Percentiles rank a stretch among this genome's conserved stretches.
Conservation (phyloP, 2,797 vertebrate genomes). For the Enteromius trimaculatus region DNA sequence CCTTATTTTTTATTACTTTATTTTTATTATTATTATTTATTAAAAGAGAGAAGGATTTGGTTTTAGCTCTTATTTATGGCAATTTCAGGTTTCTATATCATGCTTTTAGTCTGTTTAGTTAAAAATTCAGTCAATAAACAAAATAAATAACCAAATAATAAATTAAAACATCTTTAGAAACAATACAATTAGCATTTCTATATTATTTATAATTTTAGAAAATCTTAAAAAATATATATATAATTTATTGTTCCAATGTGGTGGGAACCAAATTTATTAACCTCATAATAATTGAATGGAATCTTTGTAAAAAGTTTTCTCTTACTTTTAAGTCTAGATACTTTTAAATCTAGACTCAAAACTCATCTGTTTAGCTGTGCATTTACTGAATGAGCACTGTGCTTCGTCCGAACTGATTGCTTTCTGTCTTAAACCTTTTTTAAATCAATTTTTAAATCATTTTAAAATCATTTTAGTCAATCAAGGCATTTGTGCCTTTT, state of each 20-base stretch:
- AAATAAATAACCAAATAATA: not conserved
- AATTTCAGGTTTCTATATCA: not conserved
- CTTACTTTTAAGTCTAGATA: no score
- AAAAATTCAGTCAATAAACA: not conserved
- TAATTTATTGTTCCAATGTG: not conserved
- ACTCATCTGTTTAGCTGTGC: no score
- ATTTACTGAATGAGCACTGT: no score
- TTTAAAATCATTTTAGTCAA: no score
- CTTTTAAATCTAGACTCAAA: no score
- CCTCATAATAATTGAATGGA: not conserved
- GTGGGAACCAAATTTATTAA: not conserved
- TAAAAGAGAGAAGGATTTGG: constrained; percentile 31
- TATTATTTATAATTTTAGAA: not conserved
- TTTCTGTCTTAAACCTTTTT: no score
- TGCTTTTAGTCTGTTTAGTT: not conserved
- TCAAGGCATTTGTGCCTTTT: no score
- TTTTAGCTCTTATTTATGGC: not conserved
- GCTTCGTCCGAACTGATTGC: no score
- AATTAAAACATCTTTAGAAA: not conserved
- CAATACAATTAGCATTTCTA: not conserved
- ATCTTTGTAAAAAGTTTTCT: no score
- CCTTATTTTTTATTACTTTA: no score
- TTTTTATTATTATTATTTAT: not conserved
- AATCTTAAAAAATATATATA: no score
- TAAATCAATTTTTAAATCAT: no score